These are phyloP conservation scores for Paedocypris sp. DNA, from an alignment of 2,113 vertebrate species.

Conservation along the genomic window DNA sequence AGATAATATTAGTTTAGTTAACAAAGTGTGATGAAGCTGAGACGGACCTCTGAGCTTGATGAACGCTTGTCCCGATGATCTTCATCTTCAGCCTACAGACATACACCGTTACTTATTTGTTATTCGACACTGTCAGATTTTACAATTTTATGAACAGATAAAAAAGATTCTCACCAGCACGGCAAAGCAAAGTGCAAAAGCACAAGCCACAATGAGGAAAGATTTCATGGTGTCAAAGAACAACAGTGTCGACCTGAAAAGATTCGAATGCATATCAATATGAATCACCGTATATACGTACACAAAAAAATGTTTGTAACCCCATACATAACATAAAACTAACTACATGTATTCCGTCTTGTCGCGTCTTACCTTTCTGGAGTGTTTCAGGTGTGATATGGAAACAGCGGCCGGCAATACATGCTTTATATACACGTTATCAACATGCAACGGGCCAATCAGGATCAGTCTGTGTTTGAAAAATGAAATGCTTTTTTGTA, in stretches of 20 bases:
- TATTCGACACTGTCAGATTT: not conserved
- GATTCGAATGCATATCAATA: too few species aligned
- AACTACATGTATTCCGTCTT: too few species aligned
- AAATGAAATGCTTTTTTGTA: not conserved
- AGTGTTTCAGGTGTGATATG: not conserved
- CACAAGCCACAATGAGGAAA: not conserved
- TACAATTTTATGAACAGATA: not conserved
- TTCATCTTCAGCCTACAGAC: not conserved
- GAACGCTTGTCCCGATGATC: not conserved
- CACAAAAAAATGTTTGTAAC: too few species aligned
- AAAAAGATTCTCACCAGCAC: not conserved
- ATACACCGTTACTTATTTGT: too few species aligned
- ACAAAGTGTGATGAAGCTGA: too few species aligned
- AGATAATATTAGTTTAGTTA: too few species aligned
- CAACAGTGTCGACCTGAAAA: not conserved
- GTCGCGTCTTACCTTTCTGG: not conserved
- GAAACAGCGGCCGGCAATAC: not conserved
- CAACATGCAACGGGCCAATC: not conserved
- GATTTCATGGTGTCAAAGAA: not conserved
- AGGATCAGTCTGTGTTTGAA: not conserved
- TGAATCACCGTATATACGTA: not conserved
- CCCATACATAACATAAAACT: too few species aligned
- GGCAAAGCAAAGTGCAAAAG: not conserved
- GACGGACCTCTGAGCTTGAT: conserved; percentile 7
- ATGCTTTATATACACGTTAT: conserved; percentile 5